Evolutionary conservation across 2,113 vertebrate species (phyloP).

Genomic region (Dunckerocampus dactyliophorus): DNA sequence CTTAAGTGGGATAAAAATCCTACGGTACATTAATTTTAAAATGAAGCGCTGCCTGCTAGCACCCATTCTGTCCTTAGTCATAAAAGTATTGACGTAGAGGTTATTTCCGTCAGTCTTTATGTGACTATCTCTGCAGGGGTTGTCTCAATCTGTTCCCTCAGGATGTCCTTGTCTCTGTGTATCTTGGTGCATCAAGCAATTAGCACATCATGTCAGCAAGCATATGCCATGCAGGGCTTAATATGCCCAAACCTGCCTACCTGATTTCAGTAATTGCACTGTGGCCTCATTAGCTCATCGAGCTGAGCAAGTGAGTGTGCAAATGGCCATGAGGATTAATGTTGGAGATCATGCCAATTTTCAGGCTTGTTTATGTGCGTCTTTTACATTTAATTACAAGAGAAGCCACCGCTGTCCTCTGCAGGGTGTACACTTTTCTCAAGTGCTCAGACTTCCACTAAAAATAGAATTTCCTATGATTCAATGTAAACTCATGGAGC

Average conservation of each 20-base stretch:
- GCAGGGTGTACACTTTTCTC: constrained; percentile 19
- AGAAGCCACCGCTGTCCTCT: constrained; percentile 31
- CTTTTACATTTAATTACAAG: constrained; percentile 42
- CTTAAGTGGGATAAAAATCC: constrained; percentile 53
- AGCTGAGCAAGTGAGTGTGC: constrained; percentile 29
- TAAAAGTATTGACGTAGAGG: constrained; percentile 64
- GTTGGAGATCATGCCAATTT: constrained; percentile 8
- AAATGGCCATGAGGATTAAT: constrained; percentile 10
- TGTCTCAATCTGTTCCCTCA: constrained; percentile 33
- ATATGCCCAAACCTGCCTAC: constrained; percentile 69
- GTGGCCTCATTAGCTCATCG: constrained; percentile 55
- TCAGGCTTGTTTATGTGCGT: constrained; percentile 43
- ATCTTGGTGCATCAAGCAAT: constrained; percentile 55
- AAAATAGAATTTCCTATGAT: constrained; percentile 27
- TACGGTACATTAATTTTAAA: constrained; percentile 68
- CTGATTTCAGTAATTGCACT: constrained; percentile 49
- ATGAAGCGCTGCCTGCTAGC: constrained; percentile 57
- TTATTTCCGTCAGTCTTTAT: constrained; percentile 39
- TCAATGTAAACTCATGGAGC: constrained; percentile 16
- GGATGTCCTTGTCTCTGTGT: constrained; percentile 31
- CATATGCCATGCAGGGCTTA: constrained; percentile 29
- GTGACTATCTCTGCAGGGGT: constrained; percentile 27
- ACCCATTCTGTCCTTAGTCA: constrained; percentile 68
- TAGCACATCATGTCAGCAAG: constrained; percentile 49
- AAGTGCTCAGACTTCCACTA: constrained; percentile 2